phyloP scores from a whole-genome alignment of 2,797 vertebrate genomes.

The Xenentodon cancila region DNA sequence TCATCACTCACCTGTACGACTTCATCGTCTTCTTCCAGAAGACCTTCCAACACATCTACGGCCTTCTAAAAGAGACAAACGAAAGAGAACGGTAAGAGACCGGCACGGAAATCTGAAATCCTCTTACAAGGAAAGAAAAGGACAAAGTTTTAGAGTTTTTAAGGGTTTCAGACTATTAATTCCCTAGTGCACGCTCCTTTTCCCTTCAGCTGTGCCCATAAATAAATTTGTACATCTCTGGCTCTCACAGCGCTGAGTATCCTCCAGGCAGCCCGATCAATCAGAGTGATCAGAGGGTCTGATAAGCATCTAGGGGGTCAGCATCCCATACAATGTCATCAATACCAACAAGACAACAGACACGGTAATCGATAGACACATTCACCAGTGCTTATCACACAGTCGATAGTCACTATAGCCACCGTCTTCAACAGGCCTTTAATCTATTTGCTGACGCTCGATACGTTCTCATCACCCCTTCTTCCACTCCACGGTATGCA shows the following conservation, averaged over 20 bases:
- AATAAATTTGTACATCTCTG: constrained; percentile 3
- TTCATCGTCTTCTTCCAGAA: constrained; percentile 87
- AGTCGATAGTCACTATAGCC: constrained; percentile 66
- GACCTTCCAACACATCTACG: constrained; percentile 82
- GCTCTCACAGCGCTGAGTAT: constrained; percentile 24
- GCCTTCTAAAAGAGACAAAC: constrained; percentile 69
- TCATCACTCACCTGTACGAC: constrained; percentile 84
- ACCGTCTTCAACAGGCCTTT: constrained; percentile 42
- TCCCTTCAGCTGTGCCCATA: constrained; percentile 3
- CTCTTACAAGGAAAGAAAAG: neutral
- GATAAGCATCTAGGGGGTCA: constrained; percentile 58
- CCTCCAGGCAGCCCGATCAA: constrained; percentile 54
- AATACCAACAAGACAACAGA: constrained; percentile 72
- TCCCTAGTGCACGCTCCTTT: neutral
- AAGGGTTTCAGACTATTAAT: constrained; percentile 1
- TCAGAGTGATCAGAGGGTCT: constrained; percentile 55
- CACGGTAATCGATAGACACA: constrained; percentile 61
- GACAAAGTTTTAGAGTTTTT: neutral
- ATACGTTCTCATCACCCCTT: constrained; percentile 25
- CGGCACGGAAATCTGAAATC: neutral
- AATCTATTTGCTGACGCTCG: constrained; percentile 58
- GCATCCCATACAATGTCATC: constrained; percentile 39
- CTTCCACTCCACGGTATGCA: constrained; percentile 1
- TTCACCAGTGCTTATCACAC: constrained; percentile 65
- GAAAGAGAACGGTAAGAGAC: neutral